These are phyloP conservation scores for Notodonta ziczac DNA, from an alignment of 2,888 invertebrate species.

Conservation along the genomic window DNA sequence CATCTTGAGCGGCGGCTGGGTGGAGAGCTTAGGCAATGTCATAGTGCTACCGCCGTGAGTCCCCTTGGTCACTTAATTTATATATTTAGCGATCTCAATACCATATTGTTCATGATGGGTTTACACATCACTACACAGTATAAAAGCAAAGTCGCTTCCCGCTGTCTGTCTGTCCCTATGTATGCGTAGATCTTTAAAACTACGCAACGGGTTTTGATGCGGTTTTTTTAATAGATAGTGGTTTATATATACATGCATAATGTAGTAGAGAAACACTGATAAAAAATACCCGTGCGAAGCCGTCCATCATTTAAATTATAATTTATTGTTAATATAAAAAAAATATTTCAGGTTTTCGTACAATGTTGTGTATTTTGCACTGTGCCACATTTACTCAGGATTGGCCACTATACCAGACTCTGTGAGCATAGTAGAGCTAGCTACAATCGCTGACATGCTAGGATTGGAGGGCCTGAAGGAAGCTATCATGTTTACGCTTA, in stretches of 20 bases:
- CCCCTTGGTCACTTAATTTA: background rate
- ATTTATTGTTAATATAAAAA: slow-evolving; percentile 12
- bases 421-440: slow-evolving; percentile 93
- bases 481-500: slow-evolving; percentile 94
- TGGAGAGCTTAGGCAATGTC: slow-evolving; percentile 90
- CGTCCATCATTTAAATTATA: no score
- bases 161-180: no score
- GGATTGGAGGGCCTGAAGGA: slow-evolving; percentile 96
- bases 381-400: slow-evolving; percentile 97
- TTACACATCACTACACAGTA: no score
- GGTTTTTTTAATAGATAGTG: no score
- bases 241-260: no score
- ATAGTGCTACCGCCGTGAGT: slow-evolving; percentile 93
- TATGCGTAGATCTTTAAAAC: no score
- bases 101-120: no score
- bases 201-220: no score
- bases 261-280: no score
- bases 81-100: no score
- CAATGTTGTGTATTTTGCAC: slow-evolving; percentile 94
- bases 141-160: no score
- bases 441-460: slow-evolving; percentile 95
- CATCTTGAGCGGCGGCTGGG: slow-evolving; percentile 94
- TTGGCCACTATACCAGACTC: slow-evolving; percentile 94
- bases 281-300: no score
- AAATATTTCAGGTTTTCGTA: slow-evolving; percentile 88